phyloP scores from a whole-genome alignment of 2,113 vertebrate species.

The Aphyosemion australe region DNA sequence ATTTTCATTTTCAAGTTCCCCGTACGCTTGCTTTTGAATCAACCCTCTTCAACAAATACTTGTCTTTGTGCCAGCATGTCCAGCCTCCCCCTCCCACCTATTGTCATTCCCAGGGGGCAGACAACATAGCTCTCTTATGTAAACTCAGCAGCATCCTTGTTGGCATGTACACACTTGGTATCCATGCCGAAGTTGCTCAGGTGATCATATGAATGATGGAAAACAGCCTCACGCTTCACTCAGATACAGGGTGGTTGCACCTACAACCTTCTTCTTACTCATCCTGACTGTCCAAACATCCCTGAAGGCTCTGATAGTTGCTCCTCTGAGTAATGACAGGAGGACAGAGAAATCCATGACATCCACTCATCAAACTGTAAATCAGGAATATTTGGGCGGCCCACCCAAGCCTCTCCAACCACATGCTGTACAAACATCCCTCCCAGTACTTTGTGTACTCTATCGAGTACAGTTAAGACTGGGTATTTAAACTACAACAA shows the following conservation, averaged over 20 bases:
- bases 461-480: background rate
- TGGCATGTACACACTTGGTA: conserved; percentile 17
- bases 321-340: conserved; percentile 58
- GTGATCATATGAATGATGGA: conserved; percentile 37
- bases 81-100: conserved; percentile 3
- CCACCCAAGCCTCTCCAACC: conserved; percentile 33
- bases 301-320: conserved; percentile 22
- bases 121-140: conserved; percentile 38
- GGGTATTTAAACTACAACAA: background rate
- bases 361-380: conserved; percentile 57
- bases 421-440: conserved; percentile 37
- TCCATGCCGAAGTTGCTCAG: conserved; percentile 37
- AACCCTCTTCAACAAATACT: conserved; percentile 33
- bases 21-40: conserved; percentile 22
- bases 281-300: conserved; percentile 21
- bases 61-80: conserved; percentile 15
- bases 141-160: conserved; percentile 39
- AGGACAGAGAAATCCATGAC: conserved; percentile 37
- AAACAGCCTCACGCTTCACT: conserved; percentile 23
- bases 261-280: conserved; percentile 33
- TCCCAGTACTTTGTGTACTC: conserved; percentile 26
- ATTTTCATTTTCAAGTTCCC: background rate
- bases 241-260: conserved; percentile 43
- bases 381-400: conserved; percentile 50
- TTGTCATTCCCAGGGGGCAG: conserved; percentile 14